phyloP scores from a whole-genome alignment of 2,888 invertebrate species.

The Thelaira solivaga region DNA sequence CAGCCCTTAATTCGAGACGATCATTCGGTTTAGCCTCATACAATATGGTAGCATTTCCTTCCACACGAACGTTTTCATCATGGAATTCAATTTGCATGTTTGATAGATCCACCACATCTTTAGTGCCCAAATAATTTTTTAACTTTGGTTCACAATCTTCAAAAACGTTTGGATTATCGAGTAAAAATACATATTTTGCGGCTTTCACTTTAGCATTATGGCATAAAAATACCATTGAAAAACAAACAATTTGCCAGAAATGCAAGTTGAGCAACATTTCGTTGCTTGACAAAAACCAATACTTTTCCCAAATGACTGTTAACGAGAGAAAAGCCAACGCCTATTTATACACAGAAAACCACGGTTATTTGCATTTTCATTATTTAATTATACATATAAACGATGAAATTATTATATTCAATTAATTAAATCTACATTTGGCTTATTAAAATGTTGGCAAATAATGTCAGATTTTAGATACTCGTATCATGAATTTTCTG shows the following conservation, averaged over 20 bases:
- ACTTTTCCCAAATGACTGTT: neutral
- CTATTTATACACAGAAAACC: neutral
- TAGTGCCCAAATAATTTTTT: conserved; percentile 32
- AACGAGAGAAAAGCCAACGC: neutral
- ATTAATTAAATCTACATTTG: too few relatives aligned
- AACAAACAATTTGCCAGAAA: neutral
- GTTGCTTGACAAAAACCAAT: neutral
- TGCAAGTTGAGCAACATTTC: neutral
- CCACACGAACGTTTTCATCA: conserved; percentile 37
- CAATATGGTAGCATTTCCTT: conserved; percentile 15
- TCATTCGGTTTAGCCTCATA: conserved; percentile 42
- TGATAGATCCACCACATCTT: conserved; percentile 31
- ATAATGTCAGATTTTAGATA: too few relatives aligned
- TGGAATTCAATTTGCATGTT: conserved; percentile 33
- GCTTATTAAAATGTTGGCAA: too few relatives aligned
- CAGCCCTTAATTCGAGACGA: conserved; percentile 35
- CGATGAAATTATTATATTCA: too few relatives aligned
- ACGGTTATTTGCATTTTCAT: neutral
- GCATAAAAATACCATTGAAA: neutral
- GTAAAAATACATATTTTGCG: conserved; percentile 14
- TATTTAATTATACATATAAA: too few relatives aligned
- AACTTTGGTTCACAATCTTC: conserved; percentile 29
- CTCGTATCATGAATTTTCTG: too few relatives aligned
- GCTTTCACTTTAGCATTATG: neutral
- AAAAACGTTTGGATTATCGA: conserved; percentile 28